Percentiles rank a stretch among this genome's conserved stretches.
These are phyloP conservation scores for Leuciscus waleckii DNA, from an alignment of 2,797 vertebrate genomes.

Conservation along the genomic window DNA sequence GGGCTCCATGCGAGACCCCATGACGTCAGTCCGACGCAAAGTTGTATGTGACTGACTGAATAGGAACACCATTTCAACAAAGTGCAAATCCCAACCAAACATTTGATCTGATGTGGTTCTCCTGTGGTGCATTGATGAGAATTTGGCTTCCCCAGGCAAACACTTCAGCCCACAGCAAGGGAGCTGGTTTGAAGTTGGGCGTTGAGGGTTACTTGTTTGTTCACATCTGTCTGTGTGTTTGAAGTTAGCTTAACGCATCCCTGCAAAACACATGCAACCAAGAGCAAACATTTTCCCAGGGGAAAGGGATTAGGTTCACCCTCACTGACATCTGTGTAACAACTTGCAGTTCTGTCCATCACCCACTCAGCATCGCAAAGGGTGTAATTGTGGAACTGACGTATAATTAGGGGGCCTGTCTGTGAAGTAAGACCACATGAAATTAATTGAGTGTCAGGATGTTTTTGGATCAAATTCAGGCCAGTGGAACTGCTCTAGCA, in stretches of 20 bases:
- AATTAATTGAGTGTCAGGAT: constrained; percentile 59
- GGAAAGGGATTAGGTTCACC: constrained; percentile 43
- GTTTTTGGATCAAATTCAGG: constrained; percentile 47
- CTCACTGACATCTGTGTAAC: constrained; percentile 44
- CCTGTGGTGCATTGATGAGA: not conserved
- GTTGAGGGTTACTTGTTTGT: constrained; percentile 47
- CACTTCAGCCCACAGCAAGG: constrained; percentile 13
- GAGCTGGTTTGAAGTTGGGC: constrained; percentile 22
- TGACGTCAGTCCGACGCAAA: no score
- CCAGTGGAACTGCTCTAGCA: constrained; percentile 18
- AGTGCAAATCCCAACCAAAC: not conserved
- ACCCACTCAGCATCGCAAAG: constrained; percentile 15
- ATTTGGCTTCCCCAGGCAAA: not conserved
- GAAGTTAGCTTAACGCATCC: constrained; percentile 21
- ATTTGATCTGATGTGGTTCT: constrained; percentile 1
- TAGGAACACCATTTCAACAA: not conserved
- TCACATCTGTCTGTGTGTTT: constrained; percentile 48
- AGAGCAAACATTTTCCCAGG: constrained; percentile 57
- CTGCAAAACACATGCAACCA: constrained; percentile 48
- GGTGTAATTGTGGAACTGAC: constrained; percentile 57
- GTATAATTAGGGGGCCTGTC: constrained; percentile 55
- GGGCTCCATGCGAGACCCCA: no score
- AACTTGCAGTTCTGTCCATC: constrained; percentile 52
- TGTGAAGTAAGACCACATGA: constrained; percentile 54
- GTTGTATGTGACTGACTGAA: no score